Base-by-base conservation (phyloP, 2,797 vertebrate genomes). In the Nannoperca australis region DNA sequence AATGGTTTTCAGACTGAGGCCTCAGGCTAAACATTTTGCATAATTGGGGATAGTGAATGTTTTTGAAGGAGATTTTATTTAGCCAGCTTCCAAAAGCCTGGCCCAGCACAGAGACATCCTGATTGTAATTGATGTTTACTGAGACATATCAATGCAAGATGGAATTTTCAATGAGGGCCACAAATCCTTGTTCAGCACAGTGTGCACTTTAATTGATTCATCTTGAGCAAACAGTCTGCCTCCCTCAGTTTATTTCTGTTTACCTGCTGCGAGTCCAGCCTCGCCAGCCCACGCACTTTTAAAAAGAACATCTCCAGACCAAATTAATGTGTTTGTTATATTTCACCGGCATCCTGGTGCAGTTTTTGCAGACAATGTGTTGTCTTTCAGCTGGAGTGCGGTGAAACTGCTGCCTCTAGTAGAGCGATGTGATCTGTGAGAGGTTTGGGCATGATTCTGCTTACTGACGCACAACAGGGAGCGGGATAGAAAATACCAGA, bases 121-220 rank as follows among this genome's bases (percentile, higher is more conserved):
- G 77, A 88, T 91, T 88, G 89, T 89, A 88, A 90, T 94, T 85
- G 91, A 89, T 94, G 91, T 95, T 95, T 93, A 88, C 88, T 70
- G 80, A 91, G 88, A 85, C 84, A 76, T 85, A 90, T 88, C 82
- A 73, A 77, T 70, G 82, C 79, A 79, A 88, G 92, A 82, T 89
- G 85, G 89, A 89, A 91, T 90, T 91, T 92, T 87, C 88, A 81
- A 70, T 83, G 81, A 85, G 55, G 74, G 38, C 75, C 51, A 62
- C n/a, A 40, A 91, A 91, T 89, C 79, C 69, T 59, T 40, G 69
- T 73, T 79, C 77, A 40, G 69, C 73, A 65, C 81, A 45, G 10
- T 88, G 79, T 90, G 78, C 59, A 36, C 89, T 93, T 92, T 88
- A 94, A 94, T 93, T 86, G 91, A 93, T 93, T 93, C 91, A 85